A percentile compares a stretch with the other conserved stretches of the same genome.
Evolutionary conservation across 2,113 vertebrate genomes (phyloP).

Genomic region (Morone saxatilis): DNA sequence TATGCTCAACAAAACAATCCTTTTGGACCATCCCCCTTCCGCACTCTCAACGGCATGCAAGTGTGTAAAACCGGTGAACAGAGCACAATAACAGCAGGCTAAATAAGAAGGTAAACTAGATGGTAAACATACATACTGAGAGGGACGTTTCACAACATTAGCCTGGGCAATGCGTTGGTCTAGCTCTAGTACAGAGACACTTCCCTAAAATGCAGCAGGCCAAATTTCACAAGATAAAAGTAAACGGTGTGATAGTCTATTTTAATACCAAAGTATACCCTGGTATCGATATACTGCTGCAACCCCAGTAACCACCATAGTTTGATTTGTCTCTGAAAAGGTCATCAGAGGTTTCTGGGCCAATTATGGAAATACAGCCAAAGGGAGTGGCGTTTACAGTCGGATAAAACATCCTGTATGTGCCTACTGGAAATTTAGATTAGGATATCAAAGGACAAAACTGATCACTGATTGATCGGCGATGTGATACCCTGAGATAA

Average conservation of each 20-base stretch:
- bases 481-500: background rate
- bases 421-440: background rate
- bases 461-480: background rate
- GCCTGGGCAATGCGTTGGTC: background rate
- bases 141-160: background rate
- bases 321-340: background rate
- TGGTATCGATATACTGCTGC: too few relatives aligned
- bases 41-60: background rate
- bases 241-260: background rate
- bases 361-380: background rate
- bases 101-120: background rate
- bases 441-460: too few relatives aligned
- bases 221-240: slow-evolving; percentile 7
- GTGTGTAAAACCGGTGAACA: background rate
- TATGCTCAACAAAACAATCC: slow-evolving; percentile 2
- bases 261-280: too few relatives aligned
- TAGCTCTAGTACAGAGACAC: background rate
- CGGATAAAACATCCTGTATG: background rate
- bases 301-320: background rate
- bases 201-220: background rate
- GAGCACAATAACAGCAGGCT: background rate
- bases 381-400: background rate
- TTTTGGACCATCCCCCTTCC: background rate
- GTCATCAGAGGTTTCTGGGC: background rate
- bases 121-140: background rate